Percentiles rank a stretch among this genome's conserved stretches.
Evolutionary conservation across 2,113 vertebrate species (phyloP).

Genomic region (Etia nguti): DNA sequence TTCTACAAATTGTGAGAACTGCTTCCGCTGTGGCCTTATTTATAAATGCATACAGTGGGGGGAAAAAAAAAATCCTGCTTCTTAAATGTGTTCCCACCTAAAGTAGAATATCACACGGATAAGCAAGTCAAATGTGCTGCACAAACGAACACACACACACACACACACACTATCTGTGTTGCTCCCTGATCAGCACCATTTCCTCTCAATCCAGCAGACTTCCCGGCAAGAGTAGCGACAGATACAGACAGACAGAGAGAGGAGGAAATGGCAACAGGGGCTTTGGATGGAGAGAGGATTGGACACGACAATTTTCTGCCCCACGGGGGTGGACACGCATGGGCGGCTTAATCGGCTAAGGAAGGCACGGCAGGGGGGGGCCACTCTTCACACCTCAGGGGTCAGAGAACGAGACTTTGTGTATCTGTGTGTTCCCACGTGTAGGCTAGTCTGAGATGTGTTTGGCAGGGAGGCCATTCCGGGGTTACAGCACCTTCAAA

Average conservation of each 20-base stretch:
- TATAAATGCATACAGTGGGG: not conserved
- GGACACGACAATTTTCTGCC: slow-evolving; percentile 48
- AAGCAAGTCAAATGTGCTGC: not conserved
- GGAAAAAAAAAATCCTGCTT: not conserved
- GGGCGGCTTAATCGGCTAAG: slow-evolving; percentile 40
- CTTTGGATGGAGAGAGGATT: slow-evolving; percentile 24
- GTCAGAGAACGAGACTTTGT: not conserved
- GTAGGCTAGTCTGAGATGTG: not conserved
- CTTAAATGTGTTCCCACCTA: not conserved
- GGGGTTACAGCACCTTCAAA: not conserved
- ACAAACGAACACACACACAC: not conserved
- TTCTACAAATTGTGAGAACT: not conserved
- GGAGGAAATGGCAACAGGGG: not conserved
- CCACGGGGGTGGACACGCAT: slow-evolving; percentile 28
- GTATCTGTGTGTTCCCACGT: not conserved
- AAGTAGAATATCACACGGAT: not conserved
- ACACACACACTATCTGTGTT: not conserved
- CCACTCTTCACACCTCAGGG: slow-evolving; percentile 24
- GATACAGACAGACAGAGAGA: not conserved
- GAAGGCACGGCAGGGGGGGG: not conserved
- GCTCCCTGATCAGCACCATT: slow-evolving; percentile 31
- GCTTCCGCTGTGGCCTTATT: not conserved
- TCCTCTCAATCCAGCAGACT: slow-evolving; percentile 18
- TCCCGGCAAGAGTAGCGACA: slow-evolving; percentile 11
- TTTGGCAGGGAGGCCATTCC: not conserved